Conservation (phyloP, 1,140 invertebrate genomes). For the Microvelia longipes region DNA sequence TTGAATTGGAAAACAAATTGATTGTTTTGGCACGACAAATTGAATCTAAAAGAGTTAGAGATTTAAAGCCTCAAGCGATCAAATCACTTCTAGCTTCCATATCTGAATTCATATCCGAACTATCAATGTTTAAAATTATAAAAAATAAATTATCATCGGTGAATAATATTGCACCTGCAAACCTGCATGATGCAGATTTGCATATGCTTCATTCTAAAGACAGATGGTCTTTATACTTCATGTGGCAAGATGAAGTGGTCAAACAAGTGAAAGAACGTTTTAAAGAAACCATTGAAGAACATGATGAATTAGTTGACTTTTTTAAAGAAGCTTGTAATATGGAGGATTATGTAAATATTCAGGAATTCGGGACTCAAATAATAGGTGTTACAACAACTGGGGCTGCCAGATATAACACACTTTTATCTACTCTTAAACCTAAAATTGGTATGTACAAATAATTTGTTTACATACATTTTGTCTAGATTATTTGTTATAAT, state of each 20-base stretch:
- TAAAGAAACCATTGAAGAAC: background rate
- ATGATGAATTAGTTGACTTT: slow-evolving; percentile 1
- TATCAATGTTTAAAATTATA: background rate
- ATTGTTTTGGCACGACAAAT: background rate
- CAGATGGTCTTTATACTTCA: slow-evolving; percentile 13
- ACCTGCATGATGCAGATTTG: slow-evolving; percentile 3
- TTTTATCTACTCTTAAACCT: slow-evolving; percentile 41
- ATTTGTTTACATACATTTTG: no score
- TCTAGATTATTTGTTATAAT: no score
- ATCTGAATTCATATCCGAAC: background rate
- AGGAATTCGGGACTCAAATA: slow-evolving; percentile 27
- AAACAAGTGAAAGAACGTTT: background rate
- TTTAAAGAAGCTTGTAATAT: slow-evolving; percentile 12
- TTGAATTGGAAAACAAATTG: background rate
- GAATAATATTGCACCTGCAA: no score
- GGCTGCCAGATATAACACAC: slow-evolving; percentile 44
- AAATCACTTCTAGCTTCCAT: background rate
- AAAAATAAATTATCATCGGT: background rate
- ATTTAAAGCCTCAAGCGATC: background rate
- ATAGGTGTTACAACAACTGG: slow-evolving; percentile 65
- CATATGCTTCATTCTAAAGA: background rate
- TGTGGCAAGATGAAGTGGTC: slow-evolving; percentile 6
- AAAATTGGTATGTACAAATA: slow-evolving; percentile 36
- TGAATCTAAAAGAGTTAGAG: background rate
- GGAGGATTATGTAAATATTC: slow-evolving; percentile 13